Evolutionary conservation across 2,113 vertebrate species (phyloP).

Genomic region (Gallinago media): DNA sequence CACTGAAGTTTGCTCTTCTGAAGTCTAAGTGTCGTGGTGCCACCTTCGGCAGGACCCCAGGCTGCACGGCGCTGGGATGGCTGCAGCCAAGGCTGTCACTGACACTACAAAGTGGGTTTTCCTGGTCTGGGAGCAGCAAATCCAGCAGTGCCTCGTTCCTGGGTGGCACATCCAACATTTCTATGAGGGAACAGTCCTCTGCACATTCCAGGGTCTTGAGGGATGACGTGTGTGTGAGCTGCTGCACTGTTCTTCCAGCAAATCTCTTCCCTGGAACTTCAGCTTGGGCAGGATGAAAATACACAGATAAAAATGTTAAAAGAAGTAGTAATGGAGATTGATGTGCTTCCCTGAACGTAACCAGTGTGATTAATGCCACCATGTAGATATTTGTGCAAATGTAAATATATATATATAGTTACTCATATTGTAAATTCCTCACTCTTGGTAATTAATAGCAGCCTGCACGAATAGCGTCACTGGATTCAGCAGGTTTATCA

Average conservation of each 20-base stretch:
- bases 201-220: background rate
- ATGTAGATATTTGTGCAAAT: background rate
- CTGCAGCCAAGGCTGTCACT: background rate
- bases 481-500: slow-evolving; percentile 33
- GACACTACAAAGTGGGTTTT: background rate
- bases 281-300: background rate
- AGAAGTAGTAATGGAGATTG: background rate
- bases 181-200: background rate
- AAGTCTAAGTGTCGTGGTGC: background rate
- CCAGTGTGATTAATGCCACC: background rate
- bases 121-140: background rate
- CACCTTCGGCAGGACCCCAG: background rate
- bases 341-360: background rate
- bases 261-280: background rate
- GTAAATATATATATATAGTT: background rate
- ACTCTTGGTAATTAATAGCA: background rate
- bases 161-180: background rate
- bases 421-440: background rate
- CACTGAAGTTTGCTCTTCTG: background rate
- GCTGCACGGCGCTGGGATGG: background rate
- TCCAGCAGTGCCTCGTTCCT: background rate
- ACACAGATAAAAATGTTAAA: background rate
- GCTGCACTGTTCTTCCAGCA: background rate
- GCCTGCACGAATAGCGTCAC: background rate
- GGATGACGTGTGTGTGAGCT: background rate